Conservation (phyloP, 2,113 vertebrate species). For the Xyrauchen texanus region DNA sequence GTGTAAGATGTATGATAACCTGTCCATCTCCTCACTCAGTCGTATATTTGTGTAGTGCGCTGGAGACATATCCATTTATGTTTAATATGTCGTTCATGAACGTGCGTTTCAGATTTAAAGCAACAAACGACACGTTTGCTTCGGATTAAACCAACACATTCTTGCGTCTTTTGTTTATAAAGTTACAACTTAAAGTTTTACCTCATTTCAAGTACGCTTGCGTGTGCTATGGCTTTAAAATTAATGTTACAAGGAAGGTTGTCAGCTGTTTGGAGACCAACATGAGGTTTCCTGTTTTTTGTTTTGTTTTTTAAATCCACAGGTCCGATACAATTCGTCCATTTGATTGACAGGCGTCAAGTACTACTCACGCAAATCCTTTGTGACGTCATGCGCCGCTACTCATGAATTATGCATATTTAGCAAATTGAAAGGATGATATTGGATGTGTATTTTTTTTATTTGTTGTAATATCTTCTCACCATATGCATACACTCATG, state of each 20-base stretch:
- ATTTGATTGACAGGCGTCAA: constrained; percentile 33
- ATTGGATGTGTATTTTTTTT: background rate
- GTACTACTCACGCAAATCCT: constrained; percentile 7
- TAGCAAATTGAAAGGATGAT: too few relatives aligned
- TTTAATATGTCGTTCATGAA: constrained; percentile 9
- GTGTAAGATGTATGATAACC: constrained; percentile 74
- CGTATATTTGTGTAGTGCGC: constrained; percentile 8
- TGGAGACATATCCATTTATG: constrained; percentile 4
- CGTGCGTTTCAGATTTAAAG: background rate
- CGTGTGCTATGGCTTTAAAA: background rate
- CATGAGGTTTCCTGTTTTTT: background rate
- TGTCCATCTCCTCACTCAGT: constrained; percentile 62
- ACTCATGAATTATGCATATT: constrained; percentile 21
- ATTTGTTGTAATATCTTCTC: background rate
- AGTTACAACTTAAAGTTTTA: constrained; percentile 11
- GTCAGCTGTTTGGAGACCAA: background rate
- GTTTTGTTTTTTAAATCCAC: background rate
- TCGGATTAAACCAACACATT: constrained; percentile 4
- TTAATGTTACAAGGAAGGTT: background rate
- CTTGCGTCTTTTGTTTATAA: constrained; percentile 22
- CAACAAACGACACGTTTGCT: background rate
- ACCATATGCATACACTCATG: background rate
- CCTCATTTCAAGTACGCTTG: background rate
- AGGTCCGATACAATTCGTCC: background rate
- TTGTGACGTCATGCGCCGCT: constrained; percentile 19